Evolutionary conservation across 2,797 vertebrate genomes (phyloP).

Genomic region (Apogon hyalosoma): DNA sequence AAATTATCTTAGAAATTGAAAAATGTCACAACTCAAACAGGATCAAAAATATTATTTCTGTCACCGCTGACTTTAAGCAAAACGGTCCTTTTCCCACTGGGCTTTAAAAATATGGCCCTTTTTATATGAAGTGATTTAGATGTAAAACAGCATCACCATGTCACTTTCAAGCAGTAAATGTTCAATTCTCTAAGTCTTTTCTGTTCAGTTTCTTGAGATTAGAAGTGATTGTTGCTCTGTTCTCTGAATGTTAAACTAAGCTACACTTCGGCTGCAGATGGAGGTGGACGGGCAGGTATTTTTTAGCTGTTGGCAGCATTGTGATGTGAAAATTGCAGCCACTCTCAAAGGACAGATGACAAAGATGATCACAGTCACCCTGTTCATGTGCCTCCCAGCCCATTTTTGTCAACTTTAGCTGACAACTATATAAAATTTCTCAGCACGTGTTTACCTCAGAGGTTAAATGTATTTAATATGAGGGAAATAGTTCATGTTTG

Average conservation of each 20-base stretch:
- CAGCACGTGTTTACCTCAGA: too few species aligned
- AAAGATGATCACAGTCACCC: slow-evolving; percentile 31
- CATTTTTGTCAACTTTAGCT: not conserved
- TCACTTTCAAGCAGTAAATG: not conserved
- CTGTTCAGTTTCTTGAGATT: slow-evolving; percentile 29
- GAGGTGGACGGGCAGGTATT: slow-evolving; percentile 26
- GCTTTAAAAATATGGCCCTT: too few species aligned
- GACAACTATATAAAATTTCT: not conserved
- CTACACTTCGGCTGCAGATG: slow-evolving; percentile 25
- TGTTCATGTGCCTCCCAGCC: not conserved
- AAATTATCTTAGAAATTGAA: too few species aligned
- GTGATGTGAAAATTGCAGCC: slow-evolving; percentile 57
- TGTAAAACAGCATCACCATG: slow-evolving; percentile 18
- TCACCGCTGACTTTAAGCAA: too few species aligned
- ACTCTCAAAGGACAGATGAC: slow-evolving; percentile 28
- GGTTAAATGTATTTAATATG: too few species aligned
- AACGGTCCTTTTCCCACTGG: too few species aligned
- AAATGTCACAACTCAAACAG: too few species aligned
- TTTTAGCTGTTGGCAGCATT: slow-evolving; percentile 39
- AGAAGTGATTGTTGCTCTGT: slow-evolving; percentile 17
- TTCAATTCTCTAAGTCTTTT: slow-evolving; percentile 13
- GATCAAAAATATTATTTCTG: too few species aligned
- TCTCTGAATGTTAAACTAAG: slow-evolving; percentile 34
- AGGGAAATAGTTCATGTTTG: too few species aligned
- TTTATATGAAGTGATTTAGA: slow-evolving; percentile 5